phyloP scores from a whole-genome alignment of 2,888 invertebrate genomes.

The Tineola bisselliella region DNA sequence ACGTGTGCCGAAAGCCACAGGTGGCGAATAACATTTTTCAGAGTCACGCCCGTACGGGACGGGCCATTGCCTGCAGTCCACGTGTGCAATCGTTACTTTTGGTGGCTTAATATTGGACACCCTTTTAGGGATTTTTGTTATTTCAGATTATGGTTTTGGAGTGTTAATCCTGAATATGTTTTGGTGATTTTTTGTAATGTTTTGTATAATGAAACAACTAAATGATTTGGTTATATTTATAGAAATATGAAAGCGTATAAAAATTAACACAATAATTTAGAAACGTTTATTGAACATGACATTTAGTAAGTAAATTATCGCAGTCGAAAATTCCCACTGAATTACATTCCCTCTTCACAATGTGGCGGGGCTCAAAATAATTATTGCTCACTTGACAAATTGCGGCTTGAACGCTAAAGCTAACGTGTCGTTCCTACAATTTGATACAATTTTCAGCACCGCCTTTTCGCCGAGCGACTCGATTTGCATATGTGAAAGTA shows the following conservation, averaged over 20 bases:
- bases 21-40: constrained; percentile 68
- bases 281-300: not conserved
- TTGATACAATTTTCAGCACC: constrained; percentile 62
- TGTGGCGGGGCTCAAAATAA: constrained; percentile 46
- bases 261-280: not conserved
- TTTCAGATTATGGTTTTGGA: not conserved
- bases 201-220: no score
- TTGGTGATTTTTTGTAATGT: no score
- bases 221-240: no score
- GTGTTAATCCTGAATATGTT: no score
- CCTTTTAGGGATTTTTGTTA: not conserved
- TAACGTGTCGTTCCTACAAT: constrained; percentile 59
- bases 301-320: not conserved
- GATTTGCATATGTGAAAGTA: constrained; percentile 60
- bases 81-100: constrained; percentile 19
- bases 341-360: constrained; percentile 26
- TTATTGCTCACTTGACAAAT: constrained; percentile 64
- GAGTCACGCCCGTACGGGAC: constrained; percentile 26
- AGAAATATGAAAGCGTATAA: no score
- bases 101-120: constrained; percentile 39
- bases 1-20: constrained; percentile 42
- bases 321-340: constrained; percentile 15
- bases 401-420: constrained; percentile 40
- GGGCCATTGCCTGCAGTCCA: constrained; percentile 30
- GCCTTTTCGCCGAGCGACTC: constrained; percentile 46